Evolutionary conservation across 2,113 vertebrate species (phyloP).

Genomic region (Chelonoidis abingdonii): DNA sequence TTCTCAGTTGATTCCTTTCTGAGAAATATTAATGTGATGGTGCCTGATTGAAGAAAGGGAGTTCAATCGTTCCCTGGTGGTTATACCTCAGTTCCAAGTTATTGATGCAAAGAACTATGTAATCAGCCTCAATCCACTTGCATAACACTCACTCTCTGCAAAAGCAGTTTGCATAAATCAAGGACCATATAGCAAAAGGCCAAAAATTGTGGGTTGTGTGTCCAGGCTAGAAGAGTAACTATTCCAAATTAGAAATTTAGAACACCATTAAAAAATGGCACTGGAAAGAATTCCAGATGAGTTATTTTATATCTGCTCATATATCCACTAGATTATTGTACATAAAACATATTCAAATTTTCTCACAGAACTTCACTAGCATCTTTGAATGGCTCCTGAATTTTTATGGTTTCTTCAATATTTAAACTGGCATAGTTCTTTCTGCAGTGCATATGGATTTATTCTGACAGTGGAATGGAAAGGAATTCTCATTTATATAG

Average conservation of each 20-base stretch:
- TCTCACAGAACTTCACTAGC: conserved; percentile 17
- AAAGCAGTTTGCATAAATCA: neutral
- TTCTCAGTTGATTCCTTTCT: neutral
- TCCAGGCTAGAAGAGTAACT: neutral
- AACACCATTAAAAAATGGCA: neutral
- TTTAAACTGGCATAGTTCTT: conserved; percentile 32
- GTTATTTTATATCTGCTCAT: conserved; percentile 51
- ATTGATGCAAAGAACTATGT: neutral
- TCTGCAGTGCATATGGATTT: neutral
- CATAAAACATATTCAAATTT: conserved; percentile 42
- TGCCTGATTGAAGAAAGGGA: neutral
- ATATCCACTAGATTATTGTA: neutral
- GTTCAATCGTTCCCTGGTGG: neutral
- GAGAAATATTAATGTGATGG: neutral
- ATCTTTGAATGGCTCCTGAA: conserved; percentile 46
- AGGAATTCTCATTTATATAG: neutral
- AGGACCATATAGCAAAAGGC: neutral
- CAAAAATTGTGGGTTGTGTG: neutral
- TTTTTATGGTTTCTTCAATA: conserved; percentile 65
- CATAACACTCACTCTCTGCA: neutral
- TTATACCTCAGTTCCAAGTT: neutral
- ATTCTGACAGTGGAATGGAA: conserved; percentile 16
- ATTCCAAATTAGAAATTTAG: neutral
- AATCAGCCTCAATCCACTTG: neutral
- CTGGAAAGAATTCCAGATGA: neutral